These are phyloP conservation scores for Diorhabda elongata DNA, from an alignment of 1,140 invertebrate genomes.

Conservation along the genomic window DNA sequence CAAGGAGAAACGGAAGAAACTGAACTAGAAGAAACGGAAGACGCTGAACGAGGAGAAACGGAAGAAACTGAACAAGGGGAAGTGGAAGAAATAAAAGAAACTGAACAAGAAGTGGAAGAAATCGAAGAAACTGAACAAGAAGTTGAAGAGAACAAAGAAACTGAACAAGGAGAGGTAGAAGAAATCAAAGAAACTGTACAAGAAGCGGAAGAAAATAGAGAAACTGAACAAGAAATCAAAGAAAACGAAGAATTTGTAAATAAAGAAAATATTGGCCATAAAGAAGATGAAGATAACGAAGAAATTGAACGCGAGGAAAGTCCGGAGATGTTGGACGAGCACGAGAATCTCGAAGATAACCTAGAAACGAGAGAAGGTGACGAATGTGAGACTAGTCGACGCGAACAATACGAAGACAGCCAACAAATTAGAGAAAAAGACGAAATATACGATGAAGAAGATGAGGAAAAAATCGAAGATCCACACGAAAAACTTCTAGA, in stretches of 20 bases:
- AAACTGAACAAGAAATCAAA: background rate
- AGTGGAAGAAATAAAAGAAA: background rate
- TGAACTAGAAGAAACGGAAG: slow-evolving; percentile 1
- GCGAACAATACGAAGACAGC: too few relatives aligned
- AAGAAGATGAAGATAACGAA: slow-evolving; percentile 7
- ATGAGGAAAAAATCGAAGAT: background rate
- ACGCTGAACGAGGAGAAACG: slow-evolving; percentile 5
- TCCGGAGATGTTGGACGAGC: background rate
- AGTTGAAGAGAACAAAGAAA: slow-evolving; percentile 5
- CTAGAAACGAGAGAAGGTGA: background rate
- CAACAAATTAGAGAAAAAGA: background rate
- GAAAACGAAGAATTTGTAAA: background rate
- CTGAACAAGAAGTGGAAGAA: background rate
- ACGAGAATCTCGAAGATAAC: background rate
- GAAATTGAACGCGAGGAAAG: background rate
- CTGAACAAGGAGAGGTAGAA: background rate
- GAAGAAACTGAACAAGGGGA: slow-evolving; percentile 2
- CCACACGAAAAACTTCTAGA: background rate
- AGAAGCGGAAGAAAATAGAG: background rate
- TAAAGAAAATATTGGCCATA: slow-evolving; percentile 4
- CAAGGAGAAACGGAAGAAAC: slow-evolving; percentile 4
- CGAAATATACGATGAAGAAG: background rate
- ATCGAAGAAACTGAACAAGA: slow-evolving; percentile 3
- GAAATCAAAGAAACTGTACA: background rate
- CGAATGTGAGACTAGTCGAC: background rate